Percentiles rank a stretch among this genome's conserved stretches.
Evolutionary conservation across 2,888 invertebrate genomes (phyloP).

Genomic region (Acanthopleura granulata): DNA sequence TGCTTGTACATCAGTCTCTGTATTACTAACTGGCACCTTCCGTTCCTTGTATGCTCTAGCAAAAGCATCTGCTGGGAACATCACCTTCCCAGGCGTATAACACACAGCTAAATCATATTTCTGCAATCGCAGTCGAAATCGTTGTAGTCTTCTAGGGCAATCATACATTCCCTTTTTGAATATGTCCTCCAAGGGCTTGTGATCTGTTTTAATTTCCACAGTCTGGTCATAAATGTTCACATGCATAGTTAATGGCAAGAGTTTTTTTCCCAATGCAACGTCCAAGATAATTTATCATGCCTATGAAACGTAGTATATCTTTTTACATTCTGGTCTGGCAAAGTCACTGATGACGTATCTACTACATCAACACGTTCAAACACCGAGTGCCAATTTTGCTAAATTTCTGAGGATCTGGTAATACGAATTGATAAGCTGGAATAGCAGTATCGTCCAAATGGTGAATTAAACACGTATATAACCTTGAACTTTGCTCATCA

Average conservation of each 20-base stretch:
- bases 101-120: conserved; percentile 25
- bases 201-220: conserved; percentile 23
- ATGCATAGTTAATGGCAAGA: too few species aligned
- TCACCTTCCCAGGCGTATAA: conserved; percentile 23
- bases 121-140: conserved; percentile 26
- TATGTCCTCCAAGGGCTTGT: conserved; percentile 26
- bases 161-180: conserved; percentile 24
- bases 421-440: conserved; percentile 27
- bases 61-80: conserved; percentile 26
- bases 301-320: too few species aligned
- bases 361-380: too few species aligned
- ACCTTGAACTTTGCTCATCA: too few species aligned
- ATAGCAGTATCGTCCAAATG: too few species aligned
- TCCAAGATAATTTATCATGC: too few species aligned
- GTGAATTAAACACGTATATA: conserved; percentile 38
- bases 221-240: too few species aligned
- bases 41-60: conserved; percentile 6
- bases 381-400: too few species aligned
- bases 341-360: too few species aligned
- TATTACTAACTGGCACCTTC: not conserved
- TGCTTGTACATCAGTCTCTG: conserved; percentile 20
- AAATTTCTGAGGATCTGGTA: conserved; percentile 22
- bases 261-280: too few species aligned
- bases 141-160: conserved; percentile 24
- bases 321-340: too few species aligned